Base-by-base conservation (phyloP, 2,888 invertebrate genomes). In the Acleris laterana region DNA sequence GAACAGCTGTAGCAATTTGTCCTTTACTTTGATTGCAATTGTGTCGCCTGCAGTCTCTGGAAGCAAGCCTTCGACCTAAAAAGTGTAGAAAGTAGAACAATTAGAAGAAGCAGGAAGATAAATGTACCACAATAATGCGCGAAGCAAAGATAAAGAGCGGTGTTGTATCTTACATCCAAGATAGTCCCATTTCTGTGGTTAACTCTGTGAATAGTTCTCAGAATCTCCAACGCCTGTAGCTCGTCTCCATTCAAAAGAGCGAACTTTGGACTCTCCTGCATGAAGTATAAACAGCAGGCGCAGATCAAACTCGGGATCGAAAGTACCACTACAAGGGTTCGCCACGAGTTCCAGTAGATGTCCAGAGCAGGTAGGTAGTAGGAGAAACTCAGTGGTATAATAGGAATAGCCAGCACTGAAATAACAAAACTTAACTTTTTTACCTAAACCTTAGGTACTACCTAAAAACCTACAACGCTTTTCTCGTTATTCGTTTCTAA, bases 221-320 rank as follows among this genome's bases (percentile, higher is more conserved):
- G 71, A 16, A 85, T 83, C 2, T 82, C 70, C 53, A 96, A 74
- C 0, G 96, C 95, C 67, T 92, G 88, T 0, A 92, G 84, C 44
- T 86, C 70, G 81, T 88, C 77, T 82, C 95, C 95, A 72, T 94
- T 95, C 0, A 94, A 87, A 52, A 95, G 89, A 42, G 95, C 85
- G 77, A 95, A 97, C 81, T 96, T 96, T 0, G 97, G 97, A 72
- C 96, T 97, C 82, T 97, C 97, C 0, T 96, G 95, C 77, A 95
- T 89, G 65, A 89, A 89, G 38, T 88, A 83, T 13, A 95, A 79
- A 70, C 94, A 93, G 0, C 94, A 16, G 0, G 95, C 93, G 0
- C 95, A 93, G 3, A 95, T 57, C 1, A 96, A 68, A 63, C 95
- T 93, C 0, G 97, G 95, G 0, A 94, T n/a, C 0, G 95, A 94